Evolutionary conservation across 2,888 invertebrate genomes (phyloP), one percentile per base, ranked within the genome.

Genomic region (Dicranocentrus wangi): DNA sequence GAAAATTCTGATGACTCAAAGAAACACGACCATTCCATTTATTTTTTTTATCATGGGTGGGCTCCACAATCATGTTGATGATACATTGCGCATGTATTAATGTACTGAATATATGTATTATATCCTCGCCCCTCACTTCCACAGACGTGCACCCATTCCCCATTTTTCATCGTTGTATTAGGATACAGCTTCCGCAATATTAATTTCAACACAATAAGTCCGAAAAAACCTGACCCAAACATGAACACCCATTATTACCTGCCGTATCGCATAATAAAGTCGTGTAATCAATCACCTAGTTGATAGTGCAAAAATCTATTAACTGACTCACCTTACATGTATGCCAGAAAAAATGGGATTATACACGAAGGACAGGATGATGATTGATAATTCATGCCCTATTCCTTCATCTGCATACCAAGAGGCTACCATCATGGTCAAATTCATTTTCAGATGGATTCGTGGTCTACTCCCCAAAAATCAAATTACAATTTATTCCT

Each of bases 101-200:
- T 78, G 21, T 55, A 60, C 21, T 10, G 2, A 27, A 61, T 43
- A 65, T n/a, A 23, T 58, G 27, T 47, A 23, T 47, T 28, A 65
- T 60, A 51, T 32, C n/a, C 15, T 13, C 68, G 8, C 42, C 43
- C 21, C 17, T 47, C 55, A n/a, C 32, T 78, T 63, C 47, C 47
- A 60, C 21, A 66, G n/a, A n/a, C n/a, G n/a, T n/a, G n/a, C n/a
- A n/a, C n/a, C n/a, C n/a, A n/a, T n/a, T 47, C 53, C 63, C 63
- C 66, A 77, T 77, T 73, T 73, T 65, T 43, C 42, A 23, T 39
- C 47, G 43, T 43, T 13, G 23, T 55, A 28, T n/a, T 2, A 42
- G 8, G 23, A 73, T 69, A 61, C 65, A 61, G 80, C 73, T 80
- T 80, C 80, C 80, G 80, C 80, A 63, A 80, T 80, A 80, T 80